phyloP scores from a whole-genome alignment of 2,797 vertebrate genomes.

The Denticeps clupeoides region DNA sequence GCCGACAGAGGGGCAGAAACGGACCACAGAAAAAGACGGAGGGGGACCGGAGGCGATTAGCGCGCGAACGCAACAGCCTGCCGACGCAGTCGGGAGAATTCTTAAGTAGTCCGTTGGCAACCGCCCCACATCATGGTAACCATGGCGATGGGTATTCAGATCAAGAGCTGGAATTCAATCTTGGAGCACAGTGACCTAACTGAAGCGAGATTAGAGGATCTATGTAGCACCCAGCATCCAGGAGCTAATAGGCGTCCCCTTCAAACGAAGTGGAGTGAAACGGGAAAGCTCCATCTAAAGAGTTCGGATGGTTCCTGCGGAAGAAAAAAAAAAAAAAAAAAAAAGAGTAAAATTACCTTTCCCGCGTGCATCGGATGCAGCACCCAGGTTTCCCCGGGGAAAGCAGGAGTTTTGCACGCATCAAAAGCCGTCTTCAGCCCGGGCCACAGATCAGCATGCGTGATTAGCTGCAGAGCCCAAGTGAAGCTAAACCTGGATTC shows the following conservation, averaged over 20 bases:
- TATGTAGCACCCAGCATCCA: too few relatives aligned
- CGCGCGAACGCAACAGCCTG: constrained; percentile 37
- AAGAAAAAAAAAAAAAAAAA: too few relatives aligned
- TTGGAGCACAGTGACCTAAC: constrained; percentile 48
- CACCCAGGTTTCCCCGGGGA: constrained; percentile 33
- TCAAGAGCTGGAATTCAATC: constrained; percentile 35
- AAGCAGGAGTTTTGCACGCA: constrained; percentile 41
- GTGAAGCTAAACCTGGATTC: not conserved
- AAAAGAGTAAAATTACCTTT: constrained; percentile 19
- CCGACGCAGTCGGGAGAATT: constrained; percentile 54
- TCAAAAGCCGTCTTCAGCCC: constrained; percentile 30
- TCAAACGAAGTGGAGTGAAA: too few relatives aligned
- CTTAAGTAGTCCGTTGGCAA: constrained; percentile 42
- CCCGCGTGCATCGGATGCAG: constrained; percentile 31
- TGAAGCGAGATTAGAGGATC: constrained; percentile 22
- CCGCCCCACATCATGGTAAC: constrained; percentile 54
- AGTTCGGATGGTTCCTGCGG: too few relatives aligned
- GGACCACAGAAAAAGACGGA: too few relatives aligned
- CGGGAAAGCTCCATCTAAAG: too few relatives aligned
- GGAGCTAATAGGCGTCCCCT: too few relatives aligned
- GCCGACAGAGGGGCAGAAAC: too few relatives aligned
- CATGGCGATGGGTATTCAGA: constrained; percentile 45
- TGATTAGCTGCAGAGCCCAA: not conserved
- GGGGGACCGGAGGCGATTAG: too few relatives aligned
- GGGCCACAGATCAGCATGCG: not conserved